Percentiles rank a stretch among this genome's conserved stretches.
phyloP scores from a whole-genome alignment of 1,140 invertebrate species.

The silkworm (Bombyx mori) region ASM3026992v2 NC_085122.1:115001-115500 shows the following conservation, averaged over 20 bases:
- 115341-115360: not conserved
- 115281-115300: not conserved
- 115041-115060: too few relatives aligned
- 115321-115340: not conserved
- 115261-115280: not conserved
- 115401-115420: not conserved
- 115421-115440: not conserved
- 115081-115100: too few relatives aligned
- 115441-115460: conserved; percentile 45
- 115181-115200: too few relatives aligned
- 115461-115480: conserved; percentile 57
- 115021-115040: too few relatives aligned
- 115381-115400: not conserved
- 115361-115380: not conserved
- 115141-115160: too few relatives aligned
- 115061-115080: too few relatives aligned
- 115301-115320: conserved; percentile 3
- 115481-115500: conserved; percentile 44
- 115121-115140: too few relatives aligned
- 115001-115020: too few relatives aligned
- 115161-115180: too few relatives aligned
- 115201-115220: too few relatives aligned
- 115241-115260: not conserved
- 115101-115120: too few relatives aligned
- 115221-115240: too few relatives aligned